phyloP scores from a whole-genome alignment of 2,113 vertebrate species.

The Charadrius vociferus region DNA sequence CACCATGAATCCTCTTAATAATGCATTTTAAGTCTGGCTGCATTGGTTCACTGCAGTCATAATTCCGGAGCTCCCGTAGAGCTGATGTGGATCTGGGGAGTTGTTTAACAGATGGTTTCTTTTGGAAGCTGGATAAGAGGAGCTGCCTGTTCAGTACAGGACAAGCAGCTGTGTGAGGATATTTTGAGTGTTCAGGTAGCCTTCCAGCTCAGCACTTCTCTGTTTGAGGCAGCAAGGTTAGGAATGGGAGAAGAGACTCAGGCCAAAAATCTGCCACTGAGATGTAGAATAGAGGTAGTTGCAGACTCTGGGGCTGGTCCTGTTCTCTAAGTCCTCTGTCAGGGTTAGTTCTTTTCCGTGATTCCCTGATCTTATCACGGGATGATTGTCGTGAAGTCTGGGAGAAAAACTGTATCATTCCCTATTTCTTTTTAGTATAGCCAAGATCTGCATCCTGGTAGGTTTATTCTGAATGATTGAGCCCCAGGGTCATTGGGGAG shows the following conservation, averaged over 20 bases:
- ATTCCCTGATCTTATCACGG: neutral
- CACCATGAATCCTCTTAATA: neutral
- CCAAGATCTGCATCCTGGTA: neutral
- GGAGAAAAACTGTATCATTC: neutral
- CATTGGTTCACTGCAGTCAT: neutral
- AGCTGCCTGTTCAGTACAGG: neutral
- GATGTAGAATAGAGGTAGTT: neutral
- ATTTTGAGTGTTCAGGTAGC: neutral
- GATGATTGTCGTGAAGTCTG: neutral
- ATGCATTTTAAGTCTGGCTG: slow-evolving; percentile 9
- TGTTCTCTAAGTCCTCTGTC: neutral
- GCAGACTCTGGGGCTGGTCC: too few species aligned
- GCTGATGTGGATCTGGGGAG: slow-evolving; percentile 39
- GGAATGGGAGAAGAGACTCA: neutral
- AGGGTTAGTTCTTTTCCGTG: neutral
- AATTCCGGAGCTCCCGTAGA: slow-evolving; percentile 33
- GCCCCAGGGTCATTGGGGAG: neutral
- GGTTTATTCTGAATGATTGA: neutral
- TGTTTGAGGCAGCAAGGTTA: neutral
- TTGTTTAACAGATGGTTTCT: slow-evolving; percentile 48
- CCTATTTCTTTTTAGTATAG: neutral
- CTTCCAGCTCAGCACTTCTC: neutral
- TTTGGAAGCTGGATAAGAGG: slow-evolving; percentile 12
- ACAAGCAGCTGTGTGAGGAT: neutral
- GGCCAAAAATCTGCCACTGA: neutral